Conservation (phyloP, 2,797 vertebrate genomes). For the Cheirogaleus major region DNA sequence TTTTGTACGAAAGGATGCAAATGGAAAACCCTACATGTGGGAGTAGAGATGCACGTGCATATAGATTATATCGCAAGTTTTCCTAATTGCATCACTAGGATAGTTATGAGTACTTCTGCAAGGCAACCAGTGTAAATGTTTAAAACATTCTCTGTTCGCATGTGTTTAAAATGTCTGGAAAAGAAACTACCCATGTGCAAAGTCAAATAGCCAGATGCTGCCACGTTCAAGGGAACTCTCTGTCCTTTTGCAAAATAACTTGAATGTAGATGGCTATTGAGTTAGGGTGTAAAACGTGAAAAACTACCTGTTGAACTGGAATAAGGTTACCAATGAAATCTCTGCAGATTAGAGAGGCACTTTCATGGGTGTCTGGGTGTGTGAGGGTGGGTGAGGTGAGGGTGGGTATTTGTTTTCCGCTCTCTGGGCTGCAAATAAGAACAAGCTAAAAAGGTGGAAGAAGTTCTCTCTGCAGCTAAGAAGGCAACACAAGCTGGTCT, state of each 20-base stretch:
- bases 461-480: neutral
- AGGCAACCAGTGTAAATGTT: neutral
- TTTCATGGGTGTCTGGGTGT: neutral
- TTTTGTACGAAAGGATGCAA: neutral
- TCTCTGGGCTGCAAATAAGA: neutral
- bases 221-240: neutral
- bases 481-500: neutral
- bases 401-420: neutral
- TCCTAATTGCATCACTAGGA: neutral
- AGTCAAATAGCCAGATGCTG: neutral
- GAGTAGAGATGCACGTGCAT: neutral
- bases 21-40: neutral
- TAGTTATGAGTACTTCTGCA: neutral
- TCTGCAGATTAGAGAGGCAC: neutral
- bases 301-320: neutral
- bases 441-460: neutral
- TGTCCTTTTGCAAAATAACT: neutral
- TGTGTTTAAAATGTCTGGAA: neutral
- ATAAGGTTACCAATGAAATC: neutral
- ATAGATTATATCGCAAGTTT: neutral
- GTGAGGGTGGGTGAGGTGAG: too few species aligned
- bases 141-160: neutral
- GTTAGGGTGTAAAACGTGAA: neutral
- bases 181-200: neutral
- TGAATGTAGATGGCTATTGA: neutral